phyloP scores from a whole-genome alignment of 2,888 invertebrate species.

The Cephonodes hylas region DNA sequence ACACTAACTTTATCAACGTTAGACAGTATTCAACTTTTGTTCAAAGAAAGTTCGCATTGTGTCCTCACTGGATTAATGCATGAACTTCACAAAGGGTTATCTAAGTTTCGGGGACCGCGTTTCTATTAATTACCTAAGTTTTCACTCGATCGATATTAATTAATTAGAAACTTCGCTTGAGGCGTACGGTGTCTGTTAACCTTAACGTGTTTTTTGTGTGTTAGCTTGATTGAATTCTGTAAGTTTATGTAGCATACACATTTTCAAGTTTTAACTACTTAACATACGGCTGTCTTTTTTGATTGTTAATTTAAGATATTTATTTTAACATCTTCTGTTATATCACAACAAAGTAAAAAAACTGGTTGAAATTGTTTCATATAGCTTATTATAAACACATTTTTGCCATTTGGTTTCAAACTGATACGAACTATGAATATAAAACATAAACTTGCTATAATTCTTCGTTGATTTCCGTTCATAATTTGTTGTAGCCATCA shows the following conservation, averaged over 20 bases:
- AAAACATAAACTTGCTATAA: too few species aligned
- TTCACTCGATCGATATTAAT: constrained; percentile 62
- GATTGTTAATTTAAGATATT: background rate
- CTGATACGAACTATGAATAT: too few species aligned
- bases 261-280: background rate
- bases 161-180: constrained; percentile 59
- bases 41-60: constrained; percentile 61
- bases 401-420: too few species aligned
- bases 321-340: too few species aligned
- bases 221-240: background rate
- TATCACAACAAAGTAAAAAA: too few species aligned
- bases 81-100: constrained; percentile 72
- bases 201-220: background rate
- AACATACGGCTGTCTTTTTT: background rate
- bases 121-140: constrained; percentile 76
- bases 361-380: too few species aligned
- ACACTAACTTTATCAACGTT: constrained; percentile 39
- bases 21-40: constrained; percentile 47
- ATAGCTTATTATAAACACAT: too few species aligned
- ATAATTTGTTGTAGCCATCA: too few species aligned
- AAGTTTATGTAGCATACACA: background rate
- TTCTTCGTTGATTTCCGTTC: too few species aligned
- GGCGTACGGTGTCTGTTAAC: background rate
- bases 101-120: constrained; percentile 69
- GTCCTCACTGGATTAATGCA: constrained; percentile 67